Evolutionary conservation across 37 sponge, comb jelly and placozoan genomes (phyloP).

Genomic region (Halichondria panicea): DNA sequence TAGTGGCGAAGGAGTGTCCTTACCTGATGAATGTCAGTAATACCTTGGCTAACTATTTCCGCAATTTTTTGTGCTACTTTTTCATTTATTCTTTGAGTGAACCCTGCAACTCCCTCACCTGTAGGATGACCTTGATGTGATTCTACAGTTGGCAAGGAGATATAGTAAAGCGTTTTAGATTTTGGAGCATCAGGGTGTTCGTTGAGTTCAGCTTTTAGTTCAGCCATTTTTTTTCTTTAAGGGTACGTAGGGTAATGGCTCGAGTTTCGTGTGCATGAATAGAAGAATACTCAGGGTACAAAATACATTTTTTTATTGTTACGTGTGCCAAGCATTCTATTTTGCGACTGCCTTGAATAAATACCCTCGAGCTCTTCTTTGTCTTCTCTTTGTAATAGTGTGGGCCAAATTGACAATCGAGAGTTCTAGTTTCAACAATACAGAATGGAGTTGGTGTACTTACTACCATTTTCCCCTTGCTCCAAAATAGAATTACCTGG

Average conservation of each 20-base stretch:
- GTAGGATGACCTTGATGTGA: conserved; percentile 34
- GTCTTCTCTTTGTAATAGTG: conserved; percentile 1
- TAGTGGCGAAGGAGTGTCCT: neutral
- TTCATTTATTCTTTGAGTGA: conserved; percentile 29
- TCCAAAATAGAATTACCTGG: no score
- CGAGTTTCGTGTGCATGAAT: neutral
- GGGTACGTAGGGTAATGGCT: neutral
- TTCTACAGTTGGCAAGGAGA: conserved; percentile 14
- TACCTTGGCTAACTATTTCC: conserved; percentile 19
- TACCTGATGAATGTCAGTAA: conserved; percentile 18
- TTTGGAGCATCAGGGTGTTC: neutral
- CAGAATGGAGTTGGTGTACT: neutral
- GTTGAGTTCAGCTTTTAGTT: neutral
- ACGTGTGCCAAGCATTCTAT: neutral
- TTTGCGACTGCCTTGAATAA: neutral
- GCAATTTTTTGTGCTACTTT: conserved; percentile 17
- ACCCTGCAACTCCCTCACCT: neutral
- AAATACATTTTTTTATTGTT: neutral
- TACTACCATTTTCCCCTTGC: neutral
- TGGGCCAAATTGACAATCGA: neutral
- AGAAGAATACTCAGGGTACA: conserved; percentile 4
- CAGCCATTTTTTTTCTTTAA: neutral
- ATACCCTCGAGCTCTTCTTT: neutral
- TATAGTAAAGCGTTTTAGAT: conserved; percentile 4
- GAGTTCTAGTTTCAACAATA: neutral